These are phyloP conservation scores for Theodoxus fluviatilis DNA, from an alignment of 2,888 invertebrate species.

Conservation along the genomic window DNA sequence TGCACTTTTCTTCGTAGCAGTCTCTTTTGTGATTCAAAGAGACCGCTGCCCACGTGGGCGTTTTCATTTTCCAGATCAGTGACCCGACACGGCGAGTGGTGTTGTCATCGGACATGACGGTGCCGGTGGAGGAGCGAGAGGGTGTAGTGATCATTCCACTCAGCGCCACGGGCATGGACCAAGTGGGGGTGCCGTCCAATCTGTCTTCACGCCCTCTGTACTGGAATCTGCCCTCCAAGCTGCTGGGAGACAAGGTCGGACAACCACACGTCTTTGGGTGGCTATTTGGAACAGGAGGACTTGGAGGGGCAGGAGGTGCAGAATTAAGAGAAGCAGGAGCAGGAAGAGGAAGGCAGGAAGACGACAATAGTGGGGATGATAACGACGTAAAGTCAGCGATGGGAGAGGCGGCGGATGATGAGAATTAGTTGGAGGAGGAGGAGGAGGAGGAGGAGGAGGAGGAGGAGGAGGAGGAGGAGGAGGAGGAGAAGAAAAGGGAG, in stretches of 20 bases:
- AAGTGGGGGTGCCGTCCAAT: conserved; percentile 33
- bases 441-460: too few species aligned
- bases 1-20: background rate
- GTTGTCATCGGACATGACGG: conserved; percentile 80
- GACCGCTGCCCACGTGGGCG: too few species aligned
- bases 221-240: conserved; percentile 81
- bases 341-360: too few species aligned
- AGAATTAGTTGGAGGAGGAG: too few species aligned
- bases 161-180: conserved; percentile 31
- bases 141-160: conserved; percentile 44
- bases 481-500: too few species aligned
- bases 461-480: too few species aligned
- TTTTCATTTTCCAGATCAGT: conserved; percentile 28
- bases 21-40: background rate
- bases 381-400: background rate
- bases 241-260: conserved; percentile 82
- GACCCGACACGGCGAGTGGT: conserved; percentile 65
- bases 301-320: too few species aligned
- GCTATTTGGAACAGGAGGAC: too few species aligned
- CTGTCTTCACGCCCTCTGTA: conserved; percentile 73
- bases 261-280: too few species aligned
- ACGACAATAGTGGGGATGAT: too few species aligned
- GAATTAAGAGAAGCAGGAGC: too few species aligned
- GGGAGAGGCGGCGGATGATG: too few species aligned
- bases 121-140: conserved; percentile 31